Percentiles rank a stretch among this genome's conserved stretches.
These are phyloP conservation scores for Pangasianodon hypophthalmus DNA, from an alignment of 2,113 vertebrate genomes.

Conservation along the genomic window DNA sequence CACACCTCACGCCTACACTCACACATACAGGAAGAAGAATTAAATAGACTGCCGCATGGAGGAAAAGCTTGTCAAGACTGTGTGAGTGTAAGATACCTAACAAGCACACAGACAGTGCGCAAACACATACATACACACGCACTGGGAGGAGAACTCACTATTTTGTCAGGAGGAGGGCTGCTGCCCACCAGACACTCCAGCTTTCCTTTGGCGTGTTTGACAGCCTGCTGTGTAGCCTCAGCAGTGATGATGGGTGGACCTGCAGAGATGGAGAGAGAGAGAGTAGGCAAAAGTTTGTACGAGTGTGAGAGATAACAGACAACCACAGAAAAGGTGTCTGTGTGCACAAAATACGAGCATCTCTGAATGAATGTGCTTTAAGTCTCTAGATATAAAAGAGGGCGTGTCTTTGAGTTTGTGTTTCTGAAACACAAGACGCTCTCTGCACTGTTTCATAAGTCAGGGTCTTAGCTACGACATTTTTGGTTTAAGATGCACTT, in stretches of 20 bases:
- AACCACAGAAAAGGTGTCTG: neutral
- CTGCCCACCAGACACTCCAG: slow-evolving; percentile 85
- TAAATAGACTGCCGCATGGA: neutral
- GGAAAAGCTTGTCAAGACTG: slow-evolving; percentile 37
- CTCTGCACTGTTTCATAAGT: neutral
- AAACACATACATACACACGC: slow-evolving; percentile 32
- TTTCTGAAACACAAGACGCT: neutral
- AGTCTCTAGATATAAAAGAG: neutral
- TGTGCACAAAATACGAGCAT: neutral
- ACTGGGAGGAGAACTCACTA: slow-evolving; percentile 74
- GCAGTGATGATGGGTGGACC: slow-evolving; percentile 85
- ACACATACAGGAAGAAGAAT: neutral
- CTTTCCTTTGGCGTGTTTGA: slow-evolving; percentile 83
- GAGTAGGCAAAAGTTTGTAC: neutral
- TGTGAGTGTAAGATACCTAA: slow-evolving; percentile 24
- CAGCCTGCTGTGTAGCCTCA: slow-evolving; percentile 78
- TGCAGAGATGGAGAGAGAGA: slow-evolving; percentile 55
- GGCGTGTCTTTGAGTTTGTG: neutral
- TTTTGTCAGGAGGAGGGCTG: slow-evolving; percentile 84
- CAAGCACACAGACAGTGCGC: slow-evolving; percentile 7
- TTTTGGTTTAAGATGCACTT: neutral
- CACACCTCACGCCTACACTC: slow-evolving; percentile 15
- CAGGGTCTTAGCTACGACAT: neutral
- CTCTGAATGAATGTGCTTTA: neutral
- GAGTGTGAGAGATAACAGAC: neutral